Evolutionary conservation across 2,888 invertebrate genomes (phyloP), one percentile per base, ranked within the genome.

Genomic region (Vesta saturnalis): DNA sequence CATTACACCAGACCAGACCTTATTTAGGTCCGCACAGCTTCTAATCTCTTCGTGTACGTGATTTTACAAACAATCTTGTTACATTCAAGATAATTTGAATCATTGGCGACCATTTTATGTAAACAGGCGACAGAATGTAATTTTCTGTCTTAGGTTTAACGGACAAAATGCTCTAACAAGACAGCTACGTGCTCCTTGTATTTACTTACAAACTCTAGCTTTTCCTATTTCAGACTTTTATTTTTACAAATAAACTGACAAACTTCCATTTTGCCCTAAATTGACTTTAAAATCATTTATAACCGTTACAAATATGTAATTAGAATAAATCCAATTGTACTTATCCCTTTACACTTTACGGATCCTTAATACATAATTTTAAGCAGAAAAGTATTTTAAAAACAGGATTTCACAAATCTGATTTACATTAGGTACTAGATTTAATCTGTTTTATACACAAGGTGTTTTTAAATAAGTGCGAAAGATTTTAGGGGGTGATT

Each of bases 51-150:
- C 19, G 49, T 60, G 70, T 70, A 70, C 70, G 70, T 67, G 70
- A 67, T 70, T 70, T 55, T 57, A 64, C 64, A 70, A 67, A 66
- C 66, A 70, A 70, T 70, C 70, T 70, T 70, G 64, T 70, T 70
- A 70, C 67, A 63, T 67, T 70, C 30, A 52, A 59, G 64, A 67
- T 70, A 70, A 70, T 72, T 72, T 64, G 70, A 70, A 65, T 65
- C 72, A 72, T 70, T 70, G 72, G 70, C 72, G 63, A 72, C 60
- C 67, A 64, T 67, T 70, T 60, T 63, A 64, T 67, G 67, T 70
- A 67, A 70, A 70, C 70, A 70, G 64, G 61, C 70, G 70, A 64
- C 70, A 63, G 60, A 70, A 63, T 60, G 70, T 64, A 70, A 68
- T 67, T 66, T 64, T 70, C 69, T 69, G 64, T 70, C 70, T 70